Conservation (phyloP, 2,888 invertebrate genomes). For the Philopedon plagiatum region DNA sequence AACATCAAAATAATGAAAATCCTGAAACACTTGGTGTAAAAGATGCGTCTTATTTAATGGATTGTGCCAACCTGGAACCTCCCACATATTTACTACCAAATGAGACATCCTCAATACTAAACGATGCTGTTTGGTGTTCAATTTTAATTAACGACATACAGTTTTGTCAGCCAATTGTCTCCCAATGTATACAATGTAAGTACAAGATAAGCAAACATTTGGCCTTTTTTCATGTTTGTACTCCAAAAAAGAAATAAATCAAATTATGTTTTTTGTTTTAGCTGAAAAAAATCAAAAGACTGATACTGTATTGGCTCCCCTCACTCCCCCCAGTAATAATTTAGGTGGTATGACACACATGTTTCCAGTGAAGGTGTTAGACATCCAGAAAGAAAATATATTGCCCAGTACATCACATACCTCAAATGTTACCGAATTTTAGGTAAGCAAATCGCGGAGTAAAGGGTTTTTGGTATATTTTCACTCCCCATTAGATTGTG, state of each 20-base stretch:
- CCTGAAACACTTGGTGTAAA: no score
- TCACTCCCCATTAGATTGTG: not conserved
- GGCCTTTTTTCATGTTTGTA: no score
- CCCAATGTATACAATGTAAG: not conserved
- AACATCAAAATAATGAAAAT: no score
- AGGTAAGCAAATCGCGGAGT: not conserved
- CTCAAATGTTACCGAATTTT: not conserved
- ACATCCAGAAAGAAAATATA: not conserved
- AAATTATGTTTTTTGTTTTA: not conserved
- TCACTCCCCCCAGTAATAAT: not conserved
- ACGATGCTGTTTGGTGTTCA: not conserved
- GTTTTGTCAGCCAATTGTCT: not conserved
- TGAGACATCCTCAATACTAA: not conserved
- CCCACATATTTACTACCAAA: slow-evolving; percentile 6
- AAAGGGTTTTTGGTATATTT: not conserved
- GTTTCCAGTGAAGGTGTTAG: not conserved
- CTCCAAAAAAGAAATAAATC: not conserved
- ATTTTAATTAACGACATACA: not conserved
- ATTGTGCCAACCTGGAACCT: slow-evolving; percentile 9
- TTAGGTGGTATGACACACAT: not conserved
- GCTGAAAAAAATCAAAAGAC: not conserved
- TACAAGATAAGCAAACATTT: not conserved
- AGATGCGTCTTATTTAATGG: not conserved
- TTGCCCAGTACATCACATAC: not conserved
- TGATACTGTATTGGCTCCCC: not conserved